Evolutionary conservation across 2,113 vertebrate genomes (phyloP).

Genomic region (Perca schrenkii): DNA sequence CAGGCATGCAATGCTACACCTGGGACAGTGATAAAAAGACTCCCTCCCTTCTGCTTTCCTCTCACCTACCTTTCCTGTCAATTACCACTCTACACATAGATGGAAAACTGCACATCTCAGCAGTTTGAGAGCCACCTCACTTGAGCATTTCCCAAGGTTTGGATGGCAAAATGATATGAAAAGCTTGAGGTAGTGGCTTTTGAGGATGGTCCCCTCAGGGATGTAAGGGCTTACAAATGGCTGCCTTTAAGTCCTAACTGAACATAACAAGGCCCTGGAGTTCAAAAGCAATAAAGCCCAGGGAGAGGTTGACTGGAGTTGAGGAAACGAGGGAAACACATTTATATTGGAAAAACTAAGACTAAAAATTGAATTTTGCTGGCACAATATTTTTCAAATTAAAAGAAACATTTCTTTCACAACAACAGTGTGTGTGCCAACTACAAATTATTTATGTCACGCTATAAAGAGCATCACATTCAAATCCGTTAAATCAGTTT

Average conservation of each 20-base stretch:
- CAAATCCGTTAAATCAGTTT: background rate
- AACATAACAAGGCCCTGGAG: slow-evolving; percentile 66
- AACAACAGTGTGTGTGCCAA: background rate
- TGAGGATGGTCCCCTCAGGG: slow-evolving; percentile 55
- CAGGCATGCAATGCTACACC: slow-evolving; percentile 59
- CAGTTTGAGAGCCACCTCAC: slow-evolving; percentile 56
- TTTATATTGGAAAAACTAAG: slow-evolving; percentile 25
- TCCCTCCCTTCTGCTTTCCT: slow-evolving; percentile 51
- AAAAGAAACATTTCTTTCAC: slow-evolving; percentile 30
- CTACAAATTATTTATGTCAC: background rate
- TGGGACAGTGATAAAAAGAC: slow-evolving; percentile 63
- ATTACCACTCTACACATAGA: slow-evolving; percentile 64
- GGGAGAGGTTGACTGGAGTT: slow-evolving; percentile 35
- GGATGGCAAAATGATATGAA: slow-evolving; percentile 71
- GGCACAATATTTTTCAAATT: slow-evolving; percentile 26
- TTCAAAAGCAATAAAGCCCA: slow-evolving; percentile 21
- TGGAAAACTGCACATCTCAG: slow-evolving; percentile 71
- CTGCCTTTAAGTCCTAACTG: slow-evolving; percentile 71
- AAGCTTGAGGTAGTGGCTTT: slow-evolving; percentile 63
- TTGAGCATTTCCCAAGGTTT: slow-evolving; percentile 63
- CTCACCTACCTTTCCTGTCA: slow-evolving; percentile 71
- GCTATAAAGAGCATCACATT: background rate
- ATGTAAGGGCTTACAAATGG: slow-evolving; percentile 68
- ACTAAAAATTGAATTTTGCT: slow-evolving; percentile 6
- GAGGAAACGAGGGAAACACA: slow-evolving; percentile 14